Evolutionary conservation across 1,140 invertebrate species (phyloP).

Genomic region (Nebria ingens): DNA sequence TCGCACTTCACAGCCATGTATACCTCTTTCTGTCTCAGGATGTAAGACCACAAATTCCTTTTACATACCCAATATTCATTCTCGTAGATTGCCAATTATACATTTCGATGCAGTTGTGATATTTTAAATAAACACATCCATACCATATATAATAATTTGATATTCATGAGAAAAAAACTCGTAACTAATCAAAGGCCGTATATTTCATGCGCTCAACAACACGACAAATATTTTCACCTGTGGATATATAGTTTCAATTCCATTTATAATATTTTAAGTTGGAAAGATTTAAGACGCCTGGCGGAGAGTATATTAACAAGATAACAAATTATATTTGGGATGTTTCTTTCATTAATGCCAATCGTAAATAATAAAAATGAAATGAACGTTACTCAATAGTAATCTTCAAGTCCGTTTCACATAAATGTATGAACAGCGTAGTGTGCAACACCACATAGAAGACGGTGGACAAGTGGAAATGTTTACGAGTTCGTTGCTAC

Average conservation of each 20-base stretch:
- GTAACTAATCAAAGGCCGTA: background rate
- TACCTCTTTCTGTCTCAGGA: no score
- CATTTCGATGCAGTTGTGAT: no score
- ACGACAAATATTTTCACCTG: background rate
- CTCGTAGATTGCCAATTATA: no score
- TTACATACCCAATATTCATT: no score
- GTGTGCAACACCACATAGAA: background rate
- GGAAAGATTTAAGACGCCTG: no score
- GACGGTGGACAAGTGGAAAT: background rate
- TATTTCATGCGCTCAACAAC: background rate
- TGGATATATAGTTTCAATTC: no score
- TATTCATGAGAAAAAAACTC: background rate
- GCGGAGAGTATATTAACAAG: background rate
- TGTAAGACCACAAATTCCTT: no score
- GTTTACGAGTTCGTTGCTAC: background rate
- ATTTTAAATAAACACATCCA: no score
- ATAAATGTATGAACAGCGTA: background rate
- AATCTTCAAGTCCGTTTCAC: background rate
- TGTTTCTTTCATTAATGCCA: background rate
- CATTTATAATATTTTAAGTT: background rate
- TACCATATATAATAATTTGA: no score
- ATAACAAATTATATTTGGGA: background rate
- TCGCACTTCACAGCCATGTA: no score
- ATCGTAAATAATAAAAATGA: background rate
- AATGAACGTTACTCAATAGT: background rate